Conservation (phyloP, 2,113 vertebrate species). For the Ameiurus melas region DNA sequence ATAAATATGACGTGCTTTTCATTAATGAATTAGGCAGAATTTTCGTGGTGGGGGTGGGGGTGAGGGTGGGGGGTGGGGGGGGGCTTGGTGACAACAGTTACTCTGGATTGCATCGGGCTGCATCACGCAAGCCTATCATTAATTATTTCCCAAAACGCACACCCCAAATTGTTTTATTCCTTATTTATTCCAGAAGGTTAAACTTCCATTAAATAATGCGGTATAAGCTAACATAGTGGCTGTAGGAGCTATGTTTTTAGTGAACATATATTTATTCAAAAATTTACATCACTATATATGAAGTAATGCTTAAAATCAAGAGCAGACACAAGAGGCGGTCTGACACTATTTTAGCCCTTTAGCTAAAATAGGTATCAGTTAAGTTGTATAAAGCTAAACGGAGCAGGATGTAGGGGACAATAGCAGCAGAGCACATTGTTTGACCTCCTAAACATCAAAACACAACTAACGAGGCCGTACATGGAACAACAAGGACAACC, state of each 20-base stretch:
- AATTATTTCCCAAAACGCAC: neutral
- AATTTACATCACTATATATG: neutral
- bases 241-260: neutral
- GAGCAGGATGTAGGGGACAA: slow-evolving; percentile 4
- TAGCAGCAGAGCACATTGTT: neutral
- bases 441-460: slow-evolving; percentile 26
- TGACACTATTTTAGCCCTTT: neutral
- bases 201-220: neutral
- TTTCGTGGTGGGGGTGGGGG: too few species aligned
- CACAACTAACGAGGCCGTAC: slow-evolving; percentile 11
- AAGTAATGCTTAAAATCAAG: neutral
- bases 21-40: neutral
- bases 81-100: neutral
- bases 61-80: too few species aligned
- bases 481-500: neutral
- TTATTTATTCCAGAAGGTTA: neutral
- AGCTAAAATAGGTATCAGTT: neutral
- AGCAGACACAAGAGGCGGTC: neutral
- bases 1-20: neutral
- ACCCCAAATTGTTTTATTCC: neutral
- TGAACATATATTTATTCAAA: neutral
- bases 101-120: neutral
- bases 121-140: neutral
- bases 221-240: neutral
- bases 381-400: neutral